Conservation (phyloP, 2,113 vertebrate species). For the Dromaius novaehollandiae region DNA sequence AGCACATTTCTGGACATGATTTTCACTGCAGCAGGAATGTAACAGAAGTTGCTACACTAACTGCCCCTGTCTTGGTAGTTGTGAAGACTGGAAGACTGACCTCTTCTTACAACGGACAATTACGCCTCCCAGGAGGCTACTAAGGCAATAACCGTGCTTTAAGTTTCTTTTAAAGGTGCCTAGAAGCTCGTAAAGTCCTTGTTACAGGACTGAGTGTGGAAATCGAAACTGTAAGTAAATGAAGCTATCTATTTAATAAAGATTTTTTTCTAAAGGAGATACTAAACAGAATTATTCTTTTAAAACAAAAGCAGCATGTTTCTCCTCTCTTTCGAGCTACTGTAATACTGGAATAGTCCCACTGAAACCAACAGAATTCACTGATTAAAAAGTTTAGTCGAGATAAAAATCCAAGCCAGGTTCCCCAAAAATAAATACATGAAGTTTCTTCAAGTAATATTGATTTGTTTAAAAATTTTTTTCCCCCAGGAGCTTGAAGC, state of each 20-base stretch:
- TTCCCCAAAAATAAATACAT: rapidly evolving
- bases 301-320: neutral
- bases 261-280: neutral
- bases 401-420: neutral
- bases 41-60: neutral
- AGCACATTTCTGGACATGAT: neutral
- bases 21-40: neutral
- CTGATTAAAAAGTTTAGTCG: neutral
- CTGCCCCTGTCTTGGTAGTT: neutral
- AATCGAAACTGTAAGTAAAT: neutral
- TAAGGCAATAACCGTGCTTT: neutral
- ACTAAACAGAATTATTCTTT: neutral
- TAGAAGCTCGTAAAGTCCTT: neutral
- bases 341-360: neutral
- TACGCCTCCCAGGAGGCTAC: neutral
- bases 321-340: neutral
- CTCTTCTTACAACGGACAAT: neutral
- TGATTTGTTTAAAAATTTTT: neutral
- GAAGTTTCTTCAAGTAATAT: rapidly evolving
- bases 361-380: neutral
- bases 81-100: neutral
- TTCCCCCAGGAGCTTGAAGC: neutral
- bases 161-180: neutral
- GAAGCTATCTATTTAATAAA: neutral
- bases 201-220: neutral